A percentile compares a stretch with the other conserved stretches of the same genome.
These are phyloP conservation scores for Syngnathus floridae DNA, from an alignment of 2,113 vertebrate species.

Conservation along the genomic window DNA sequence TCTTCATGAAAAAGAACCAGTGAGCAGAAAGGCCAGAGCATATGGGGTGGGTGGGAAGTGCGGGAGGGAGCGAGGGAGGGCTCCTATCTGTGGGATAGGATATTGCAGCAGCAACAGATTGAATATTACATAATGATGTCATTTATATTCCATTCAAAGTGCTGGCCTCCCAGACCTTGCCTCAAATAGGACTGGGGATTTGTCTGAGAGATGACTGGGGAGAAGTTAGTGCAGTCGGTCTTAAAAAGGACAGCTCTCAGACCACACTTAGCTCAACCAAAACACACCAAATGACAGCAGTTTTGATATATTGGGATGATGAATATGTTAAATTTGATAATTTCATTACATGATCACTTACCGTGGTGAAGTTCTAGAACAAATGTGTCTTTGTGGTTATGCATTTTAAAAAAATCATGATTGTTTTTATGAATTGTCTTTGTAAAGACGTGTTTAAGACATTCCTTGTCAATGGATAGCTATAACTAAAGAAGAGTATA, in stretches of 20 bases:
- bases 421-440: background rate
- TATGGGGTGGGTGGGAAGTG: constrained; percentile 47
- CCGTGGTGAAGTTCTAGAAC: background rate
- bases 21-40: constrained; percentile 53
- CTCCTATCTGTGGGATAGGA: constrained; percentile 63
- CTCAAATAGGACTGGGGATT: constrained; percentile 48
- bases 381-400: background rate
- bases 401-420: background rate
- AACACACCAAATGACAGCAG: background rate
- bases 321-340: background rate
- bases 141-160: constrained; percentile 70
- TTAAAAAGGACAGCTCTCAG: constrained; percentile 14
- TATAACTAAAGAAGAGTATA: background rate
- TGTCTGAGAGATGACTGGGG: constrained; percentile 41
- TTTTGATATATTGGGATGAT: background rate
- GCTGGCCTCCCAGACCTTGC: constrained; percentile 47
- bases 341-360: background rate
- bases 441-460: background rate
- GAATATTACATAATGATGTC: constrained; percentile 73
- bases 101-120: constrained; percentile 69
- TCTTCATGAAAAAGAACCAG: constrained; percentile 64
- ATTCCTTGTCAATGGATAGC: background rate
- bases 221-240: constrained; percentile 20
- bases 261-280: background rate
- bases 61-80: constrained; percentile 34